These are phyloP conservation scores for Ochropleura plecta DNA, from an alignment of 2,888 invertebrate species.

Conservation along the genomic window DNA sequence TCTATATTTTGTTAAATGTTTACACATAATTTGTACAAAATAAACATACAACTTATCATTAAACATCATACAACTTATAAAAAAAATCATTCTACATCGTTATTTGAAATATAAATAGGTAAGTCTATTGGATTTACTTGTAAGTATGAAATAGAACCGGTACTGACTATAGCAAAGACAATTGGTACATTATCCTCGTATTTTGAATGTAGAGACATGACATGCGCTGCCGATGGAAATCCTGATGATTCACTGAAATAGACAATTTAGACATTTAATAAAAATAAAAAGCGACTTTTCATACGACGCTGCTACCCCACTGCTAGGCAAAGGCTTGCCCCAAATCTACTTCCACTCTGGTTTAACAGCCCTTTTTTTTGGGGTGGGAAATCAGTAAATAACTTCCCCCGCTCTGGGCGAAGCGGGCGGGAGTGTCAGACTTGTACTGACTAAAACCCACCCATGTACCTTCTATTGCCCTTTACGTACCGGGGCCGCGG, in stretches of 20 bases:
- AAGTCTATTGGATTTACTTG: slow-evolving; percentile 82
- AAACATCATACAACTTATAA: slow-evolving; percentile 26
- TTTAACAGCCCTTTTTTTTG: too few relatives aligned
- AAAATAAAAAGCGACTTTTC: not conserved
- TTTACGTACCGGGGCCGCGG: too few relatives aligned
- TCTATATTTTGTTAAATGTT: not conserved
- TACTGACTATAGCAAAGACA: slow-evolving; percentile 85
- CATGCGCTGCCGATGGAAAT: slow-evolving; percentile 76
- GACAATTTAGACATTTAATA: not conserved
- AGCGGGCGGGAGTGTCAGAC: too few relatives aligned
- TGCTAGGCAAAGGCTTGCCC: not conserved
- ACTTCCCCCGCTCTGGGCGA: too few relatives aligned
- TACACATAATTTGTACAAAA: slow-evolving; percentile 28
- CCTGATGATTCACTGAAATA: slow-evolving; percentile 76
- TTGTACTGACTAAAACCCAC: too few relatives aligned
- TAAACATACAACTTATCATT: slow-evolving; percentile 23
- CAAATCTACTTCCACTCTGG: not conserved
- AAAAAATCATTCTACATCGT: slow-evolving; percentile 59
- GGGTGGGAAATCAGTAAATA: too few relatives aligned
- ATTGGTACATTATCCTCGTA: slow-evolving; percentile 79
- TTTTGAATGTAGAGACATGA: slow-evolving; percentile 75
- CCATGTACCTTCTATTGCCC: too few relatives aligned
- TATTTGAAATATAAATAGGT: slow-evolving; percentile 76
- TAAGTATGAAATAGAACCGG: slow-evolving; percentile 83
- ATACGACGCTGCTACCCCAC: not conserved